Base-by-base conservation (phyloP, 2,888 invertebrate species). In the Pedicia rivosa region DNA sequence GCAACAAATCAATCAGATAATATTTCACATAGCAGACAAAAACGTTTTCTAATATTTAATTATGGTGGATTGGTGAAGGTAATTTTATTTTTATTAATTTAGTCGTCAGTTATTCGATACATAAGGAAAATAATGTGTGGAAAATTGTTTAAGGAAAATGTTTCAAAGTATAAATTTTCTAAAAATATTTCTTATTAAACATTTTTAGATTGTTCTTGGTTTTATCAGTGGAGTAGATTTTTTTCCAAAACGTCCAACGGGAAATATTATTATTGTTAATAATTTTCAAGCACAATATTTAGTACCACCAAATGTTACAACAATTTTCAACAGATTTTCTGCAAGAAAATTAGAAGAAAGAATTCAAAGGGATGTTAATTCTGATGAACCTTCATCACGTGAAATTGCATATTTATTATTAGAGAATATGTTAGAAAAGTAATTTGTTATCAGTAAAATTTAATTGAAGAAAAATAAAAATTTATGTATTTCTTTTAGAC, bases 281-380 rank as follows among this genome's bases (percentile, higher is more conserved):
- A 38, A 38, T 29, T 19, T 40, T 15, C 40, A 40, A 19, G 35
- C 12, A n/a, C 40, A 40, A 24, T 35, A 25, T 26, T 17, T 14
- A 5, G 20, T 25, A 25, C 26, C 35, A 6, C 15, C 25, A 8
- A 5, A 16, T 5, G 15, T 24, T 10, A 22, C 15, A 10, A 24
- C 5, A 10, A 33, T 15, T 5, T 4, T 33, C 4, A 20, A 13
- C 13, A 4, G 13, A 22, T 10, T 24, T 8, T 13, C 15, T 7
- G 17, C 20, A 6, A 16, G 22, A 9, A 16, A 25, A 15, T 20
- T 20, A n/a, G 12, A 12, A 5, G 14, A n/a, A 5, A 10, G 26
- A 4, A 10, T 7, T 4, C 10, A 27, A 13, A 15, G 17, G 3
- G 26, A 35, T 17, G 13, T 16, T 1, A 16, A 26, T 15, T 12